These are phyloP conservation scores for Fukomys damarensis DNA, from an alignment of 2,113 vertebrate species.

Conservation along the genomic window DNA sequence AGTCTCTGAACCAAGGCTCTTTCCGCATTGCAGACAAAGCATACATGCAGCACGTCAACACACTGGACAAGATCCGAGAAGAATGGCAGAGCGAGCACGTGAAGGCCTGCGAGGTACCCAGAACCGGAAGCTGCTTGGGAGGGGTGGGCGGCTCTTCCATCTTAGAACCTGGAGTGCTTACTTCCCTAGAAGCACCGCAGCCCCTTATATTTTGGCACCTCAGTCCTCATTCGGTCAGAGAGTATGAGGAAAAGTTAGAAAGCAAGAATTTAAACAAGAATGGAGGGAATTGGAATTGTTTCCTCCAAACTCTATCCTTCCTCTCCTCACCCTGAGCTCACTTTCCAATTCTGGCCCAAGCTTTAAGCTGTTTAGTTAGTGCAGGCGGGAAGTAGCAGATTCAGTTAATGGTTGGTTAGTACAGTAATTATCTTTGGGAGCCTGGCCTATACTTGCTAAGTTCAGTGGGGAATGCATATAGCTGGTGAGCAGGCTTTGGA, in stretches of 20 bases:
- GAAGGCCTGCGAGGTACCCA: conserved; percentile 92
- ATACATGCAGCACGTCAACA: conserved; percentile 89
- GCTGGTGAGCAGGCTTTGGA: background rate
- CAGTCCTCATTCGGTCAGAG: background rate
- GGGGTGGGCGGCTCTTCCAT: background rate
- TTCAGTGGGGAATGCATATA: background rate
- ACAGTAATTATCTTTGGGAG: background rate
- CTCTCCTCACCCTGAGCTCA: background rate
- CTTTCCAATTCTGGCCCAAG: background rate
- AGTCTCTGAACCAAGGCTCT: background rate
- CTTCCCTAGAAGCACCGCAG: background rate
- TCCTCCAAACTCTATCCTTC: background rate
- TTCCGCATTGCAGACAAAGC: conserved; percentile 85
- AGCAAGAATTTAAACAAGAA: background rate
- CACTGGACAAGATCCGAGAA: conserved; percentile 89
- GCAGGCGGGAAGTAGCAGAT: background rate
- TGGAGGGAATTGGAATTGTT: background rate
- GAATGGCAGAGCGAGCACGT: conserved; percentile 94
- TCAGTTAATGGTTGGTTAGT: background rate
- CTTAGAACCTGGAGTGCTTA: background rate
- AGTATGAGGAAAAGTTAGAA: background rate
- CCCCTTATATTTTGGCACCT: rapidly evolving
- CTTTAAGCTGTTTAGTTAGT: background rate
- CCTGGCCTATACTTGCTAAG: background rate
- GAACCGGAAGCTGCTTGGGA: background rate